Percentiles rank a stretch among this genome's conserved stretches.
phyloP scores from a whole-genome alignment of 2,113 vertebrate species.

The Hippocampus guttulatus region DNA sequence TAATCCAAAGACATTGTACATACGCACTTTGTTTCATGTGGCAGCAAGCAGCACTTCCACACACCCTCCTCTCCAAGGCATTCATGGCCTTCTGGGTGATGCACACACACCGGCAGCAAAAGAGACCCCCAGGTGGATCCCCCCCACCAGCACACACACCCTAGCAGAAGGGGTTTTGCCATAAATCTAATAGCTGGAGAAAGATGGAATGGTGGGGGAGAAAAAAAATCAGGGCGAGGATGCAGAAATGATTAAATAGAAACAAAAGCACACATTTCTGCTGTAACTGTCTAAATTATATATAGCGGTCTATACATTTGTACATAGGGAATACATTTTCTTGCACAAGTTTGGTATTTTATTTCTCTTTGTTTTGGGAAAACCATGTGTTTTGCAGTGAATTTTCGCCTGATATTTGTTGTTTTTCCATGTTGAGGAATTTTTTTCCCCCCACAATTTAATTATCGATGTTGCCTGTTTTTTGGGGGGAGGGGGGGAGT shows the following conservation, averaged over 20 bases:
- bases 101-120: conserved; percentile 41
- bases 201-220: conserved; percentile 3
- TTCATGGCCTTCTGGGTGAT: conserved; percentile 46
- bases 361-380: background rate
- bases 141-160: conserved; percentile 30
- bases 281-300: conserved; percentile 51
- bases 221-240: conserved; percentile 66
- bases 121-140: conserved; percentile 57
- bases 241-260: conserved; percentile 48
- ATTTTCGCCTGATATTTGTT: conserved; percentile 56
- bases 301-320: conserved; percentile 47
- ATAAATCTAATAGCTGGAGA: conserved; percentile 48
- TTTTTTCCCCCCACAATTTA: conserved; percentile 48
- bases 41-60: conserved; percentile 73
- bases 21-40: conserved; percentile 74
- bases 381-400: conserved; percentile 65
- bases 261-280: conserved; percentile 68
- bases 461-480: conserved; percentile 70
- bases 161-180: conserved; percentile 55
- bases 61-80: conserved; percentile 57
- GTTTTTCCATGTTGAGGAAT: conserved; percentile 60
- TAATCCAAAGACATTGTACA: conserved; percentile 78
- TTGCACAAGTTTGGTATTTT: conserved; percentile 63
- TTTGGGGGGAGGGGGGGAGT: conserved; percentile 39
- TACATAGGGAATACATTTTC: conserved; percentile 70